These are phyloP conservation scores for Callithrix jacchus DNA, from an alignment of 2,113 vertebrate genomes.

Conservation along the genomic window DNA sequence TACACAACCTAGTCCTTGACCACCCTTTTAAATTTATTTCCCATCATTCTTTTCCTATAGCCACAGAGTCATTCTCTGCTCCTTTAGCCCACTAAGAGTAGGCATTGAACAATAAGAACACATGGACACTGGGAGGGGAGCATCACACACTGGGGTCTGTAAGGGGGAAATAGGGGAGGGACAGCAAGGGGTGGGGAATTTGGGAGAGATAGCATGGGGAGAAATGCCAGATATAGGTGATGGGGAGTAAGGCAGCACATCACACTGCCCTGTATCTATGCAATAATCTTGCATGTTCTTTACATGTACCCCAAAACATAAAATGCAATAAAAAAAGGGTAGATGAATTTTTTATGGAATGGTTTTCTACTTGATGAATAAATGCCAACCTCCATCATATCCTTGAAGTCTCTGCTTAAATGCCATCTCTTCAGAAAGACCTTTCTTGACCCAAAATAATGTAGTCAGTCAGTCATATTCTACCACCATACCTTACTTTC, in stretches of 20 bases:
- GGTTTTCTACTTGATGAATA: neutral
- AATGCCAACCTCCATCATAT: neutral
- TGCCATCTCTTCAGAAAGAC: neutral
- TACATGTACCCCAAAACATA: no score
- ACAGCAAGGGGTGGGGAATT: no score
- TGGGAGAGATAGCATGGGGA: no score
- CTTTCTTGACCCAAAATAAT: neutral
- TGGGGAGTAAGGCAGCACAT: no score
- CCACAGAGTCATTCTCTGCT: neutral
- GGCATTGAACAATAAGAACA: no score
- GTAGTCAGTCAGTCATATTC: neutral
- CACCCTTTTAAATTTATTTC: neutral
- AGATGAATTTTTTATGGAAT: neutral
- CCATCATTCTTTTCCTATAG: neutral
- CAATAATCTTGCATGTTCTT: no score
- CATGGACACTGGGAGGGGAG: no score
- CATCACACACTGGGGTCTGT: no score
- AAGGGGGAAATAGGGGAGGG: no score
- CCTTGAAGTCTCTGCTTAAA: neutral
- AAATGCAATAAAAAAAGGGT: neutral
- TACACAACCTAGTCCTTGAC: neutral
- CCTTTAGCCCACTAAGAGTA: neutral
- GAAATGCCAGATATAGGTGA: no score
- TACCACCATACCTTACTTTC: neutral
- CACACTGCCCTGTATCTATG: no score